Percentiles rank a stretch among this genome's conserved stretches.
phyloP scores from a whole-genome alignment of 2,113 vertebrate species.

The Cathartes aura region DNA sequence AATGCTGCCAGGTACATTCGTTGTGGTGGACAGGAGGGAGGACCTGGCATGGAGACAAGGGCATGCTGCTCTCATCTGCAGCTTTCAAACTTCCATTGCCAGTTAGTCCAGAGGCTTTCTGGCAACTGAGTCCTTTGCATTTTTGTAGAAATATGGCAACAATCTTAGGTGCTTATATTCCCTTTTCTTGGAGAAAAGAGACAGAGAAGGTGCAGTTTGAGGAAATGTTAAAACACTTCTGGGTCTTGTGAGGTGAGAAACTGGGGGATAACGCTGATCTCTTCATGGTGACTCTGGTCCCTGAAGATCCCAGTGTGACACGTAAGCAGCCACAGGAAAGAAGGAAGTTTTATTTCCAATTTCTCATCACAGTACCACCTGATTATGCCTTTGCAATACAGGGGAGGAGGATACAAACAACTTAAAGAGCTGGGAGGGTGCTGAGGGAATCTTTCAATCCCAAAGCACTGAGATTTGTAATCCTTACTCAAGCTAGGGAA shows the following conservation, averaged over 20 bases:
- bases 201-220: background rate
- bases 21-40: background rate
- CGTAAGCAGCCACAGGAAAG: background rate
- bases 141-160: background rate
- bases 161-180: background rate
- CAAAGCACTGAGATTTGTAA: background rate
- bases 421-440: background rate
- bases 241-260: background rate
- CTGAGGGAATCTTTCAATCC: background rate
- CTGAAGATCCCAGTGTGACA: background rate
- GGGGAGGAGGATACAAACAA: background rate
- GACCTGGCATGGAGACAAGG: background rate
- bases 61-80: background rate
- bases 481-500: slow-evolving; percentile 14
- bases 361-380: background rate
- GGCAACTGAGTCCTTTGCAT: background rate
- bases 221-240: background rate
- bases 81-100: background rate
- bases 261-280: background rate
- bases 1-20: background rate
- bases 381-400: background rate
- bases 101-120: background rate
- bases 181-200: background rate
- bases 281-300: background rate
- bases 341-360: background rate